Conservation (phyloP, 2,113 vertebrate species). For the Ardeotis arabs region DNA sequence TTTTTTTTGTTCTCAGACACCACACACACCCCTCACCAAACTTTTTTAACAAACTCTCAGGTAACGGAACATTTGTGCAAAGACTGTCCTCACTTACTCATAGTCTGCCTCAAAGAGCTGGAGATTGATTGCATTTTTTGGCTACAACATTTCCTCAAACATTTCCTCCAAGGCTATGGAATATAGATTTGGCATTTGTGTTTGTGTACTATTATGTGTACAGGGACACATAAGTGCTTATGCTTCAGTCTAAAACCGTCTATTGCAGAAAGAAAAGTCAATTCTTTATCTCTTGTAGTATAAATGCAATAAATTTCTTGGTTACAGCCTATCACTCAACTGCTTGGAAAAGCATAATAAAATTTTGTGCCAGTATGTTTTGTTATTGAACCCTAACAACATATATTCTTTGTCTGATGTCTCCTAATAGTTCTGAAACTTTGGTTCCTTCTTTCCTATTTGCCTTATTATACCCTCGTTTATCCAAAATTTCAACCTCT, state of each 20-base stretch:
- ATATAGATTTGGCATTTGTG: neutral
- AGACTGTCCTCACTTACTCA: neutral
- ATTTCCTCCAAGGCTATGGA: neutral
- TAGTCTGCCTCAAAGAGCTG: neutral
- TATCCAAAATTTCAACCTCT: neutral
- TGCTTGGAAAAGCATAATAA: neutral
- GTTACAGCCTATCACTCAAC: neutral
- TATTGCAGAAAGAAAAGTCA: neutral
- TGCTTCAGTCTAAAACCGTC: neutral
- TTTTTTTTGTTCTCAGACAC: neutral
- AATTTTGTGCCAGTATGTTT: neutral
- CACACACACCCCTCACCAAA: accelerated
- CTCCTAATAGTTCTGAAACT: neutral
- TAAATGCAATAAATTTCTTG: neutral
- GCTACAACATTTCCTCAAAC: neutral
- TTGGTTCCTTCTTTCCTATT: neutral
- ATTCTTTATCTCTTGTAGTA: neutral
- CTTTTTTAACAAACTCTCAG: neutral
- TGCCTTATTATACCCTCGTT: neutral
- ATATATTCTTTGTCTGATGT: neutral
- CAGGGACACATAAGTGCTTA: neutral
- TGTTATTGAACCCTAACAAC: neutral
- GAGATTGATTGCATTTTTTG: neutral
- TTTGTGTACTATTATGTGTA: neutral
- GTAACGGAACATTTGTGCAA: neutral